phyloP scores from a whole-genome alignment of 2,888 invertebrate genomes.

The Amaurobius ferox region DNA sequence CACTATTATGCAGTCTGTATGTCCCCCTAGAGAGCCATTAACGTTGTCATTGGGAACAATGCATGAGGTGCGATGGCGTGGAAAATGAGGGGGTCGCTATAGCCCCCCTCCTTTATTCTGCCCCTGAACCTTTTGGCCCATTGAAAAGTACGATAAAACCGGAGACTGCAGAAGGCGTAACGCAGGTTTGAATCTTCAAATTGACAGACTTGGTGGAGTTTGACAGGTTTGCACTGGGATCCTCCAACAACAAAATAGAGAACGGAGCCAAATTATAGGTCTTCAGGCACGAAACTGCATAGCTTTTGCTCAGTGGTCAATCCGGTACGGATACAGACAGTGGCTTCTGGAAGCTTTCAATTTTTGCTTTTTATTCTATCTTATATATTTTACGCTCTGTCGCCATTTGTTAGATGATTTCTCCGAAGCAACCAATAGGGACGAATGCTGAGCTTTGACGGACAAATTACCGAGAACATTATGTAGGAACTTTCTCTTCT shows the following conservation, averaged over 20 bases:
- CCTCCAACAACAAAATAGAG: conserved; percentile 28
- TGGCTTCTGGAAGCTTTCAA: conserved; percentile 34
- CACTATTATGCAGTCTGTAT: conserved; percentile 25
- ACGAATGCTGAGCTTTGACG: conserved; percentile 37
- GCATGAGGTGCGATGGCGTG: conserved; percentile 51
- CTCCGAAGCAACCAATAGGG: conserved; percentile 59
- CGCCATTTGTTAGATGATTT: conserved; percentile 53
- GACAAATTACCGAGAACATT: conserved; percentile 59
- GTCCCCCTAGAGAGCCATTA: conserved; percentile 52
- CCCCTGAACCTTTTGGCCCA: conserved; percentile 35
- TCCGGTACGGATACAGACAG: conserved; percentile 19
- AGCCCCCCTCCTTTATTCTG: conserved; percentile 4
- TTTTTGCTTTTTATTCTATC: conserved; percentile 7
- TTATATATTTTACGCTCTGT: conserved; percentile 47
- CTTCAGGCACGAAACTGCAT: conserved; percentile 34
- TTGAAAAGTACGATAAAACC: conserved; percentile 37
- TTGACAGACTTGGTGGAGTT: conserved; percentile 48
- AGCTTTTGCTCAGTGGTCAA: conserved; percentile 57
- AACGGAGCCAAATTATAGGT: conserved; percentile 60
- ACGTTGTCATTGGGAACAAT: conserved; percentile 52
- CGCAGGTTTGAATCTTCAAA: conserved; percentile 26
- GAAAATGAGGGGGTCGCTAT: conserved; percentile 41
- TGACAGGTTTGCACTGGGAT: conserved; percentile 63
- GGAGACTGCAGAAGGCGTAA: conserved; percentile 38
- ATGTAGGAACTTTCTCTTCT: conserved; percentile 39